Evolutionary conservation across 2,797 vertebrate genomes (phyloP).

Genomic region (Loris lydekkerianus): DNA sequence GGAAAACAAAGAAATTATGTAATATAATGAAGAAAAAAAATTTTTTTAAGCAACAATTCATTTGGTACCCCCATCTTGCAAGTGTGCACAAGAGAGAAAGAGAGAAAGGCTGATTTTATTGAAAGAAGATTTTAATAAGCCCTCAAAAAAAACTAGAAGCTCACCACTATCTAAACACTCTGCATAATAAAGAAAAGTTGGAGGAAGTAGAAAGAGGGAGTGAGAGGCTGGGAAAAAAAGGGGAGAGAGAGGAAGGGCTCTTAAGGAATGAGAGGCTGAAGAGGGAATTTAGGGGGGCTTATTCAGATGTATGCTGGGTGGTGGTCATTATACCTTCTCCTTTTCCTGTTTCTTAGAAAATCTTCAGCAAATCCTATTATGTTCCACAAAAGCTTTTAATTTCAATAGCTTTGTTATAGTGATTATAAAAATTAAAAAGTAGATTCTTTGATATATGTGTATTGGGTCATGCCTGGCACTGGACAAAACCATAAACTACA

Average conservation of each 20-base stretch:
- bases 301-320: background rate
- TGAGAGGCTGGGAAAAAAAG: background rate
- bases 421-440: background rate
- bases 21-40: background rate
- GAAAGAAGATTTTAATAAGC: slow-evolving; percentile 21
- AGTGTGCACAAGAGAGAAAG: too few species aligned
- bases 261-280: background rate
- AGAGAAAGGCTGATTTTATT: background rate
- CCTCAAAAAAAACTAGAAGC: background rate
- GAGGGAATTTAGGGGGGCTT: background rate
- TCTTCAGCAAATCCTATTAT: background rate
- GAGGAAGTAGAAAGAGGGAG: background rate
- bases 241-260: background rate
- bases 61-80: background rate
- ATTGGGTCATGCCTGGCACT: background rate
- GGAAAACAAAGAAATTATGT: background rate
- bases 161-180: background rate
- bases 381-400: background rate
- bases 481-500: background rate
- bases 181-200: background rate
- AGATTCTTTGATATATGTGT: background rate
- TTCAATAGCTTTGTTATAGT: background rate
- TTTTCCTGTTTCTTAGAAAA: background rate
- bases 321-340: background rate
- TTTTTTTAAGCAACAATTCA: background rate